Percentiles rank a stretch among this genome's conserved stretches.
phyloP scores from a whole-genome alignment of 2,888 invertebrate species.

The Syrphus vitripennis region DNA sequence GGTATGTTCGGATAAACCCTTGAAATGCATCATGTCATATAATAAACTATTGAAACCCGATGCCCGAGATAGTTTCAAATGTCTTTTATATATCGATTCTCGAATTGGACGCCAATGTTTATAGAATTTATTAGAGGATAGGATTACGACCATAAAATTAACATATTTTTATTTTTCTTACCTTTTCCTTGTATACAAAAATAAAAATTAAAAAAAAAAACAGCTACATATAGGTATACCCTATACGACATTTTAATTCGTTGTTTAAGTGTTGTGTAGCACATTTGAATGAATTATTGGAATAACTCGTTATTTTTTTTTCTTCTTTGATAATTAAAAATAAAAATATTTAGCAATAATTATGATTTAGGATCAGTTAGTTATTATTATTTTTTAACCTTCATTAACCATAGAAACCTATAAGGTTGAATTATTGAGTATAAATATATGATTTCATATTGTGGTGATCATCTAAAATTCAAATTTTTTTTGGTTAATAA shows the following conservation, averaged over 20 bases:
- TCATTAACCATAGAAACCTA: neutral
- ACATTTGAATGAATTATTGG: conserved; percentile 45
- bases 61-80: conserved; percentile 34
- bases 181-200: neutral
- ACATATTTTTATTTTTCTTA: conserved; percentile 40
- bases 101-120: conserved; percentile 37
- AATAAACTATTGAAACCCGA: conserved; percentile 39
- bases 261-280: conserved; percentile 30
- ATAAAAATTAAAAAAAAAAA: neutral
- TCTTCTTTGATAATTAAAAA: neutral
- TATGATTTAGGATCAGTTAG: conserved; percentile 4
- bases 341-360: conserved; percentile 23
- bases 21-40: neutral
- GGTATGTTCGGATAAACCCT: no score
- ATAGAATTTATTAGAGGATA: conserved; percentile 45
- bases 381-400: neutral
- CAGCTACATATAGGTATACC: neutral
- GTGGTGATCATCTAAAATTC: neutral
- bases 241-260: conserved; percentile 1
- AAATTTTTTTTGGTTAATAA: neutral
- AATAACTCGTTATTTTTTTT: conserved; percentile 15
- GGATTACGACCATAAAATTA: conserved; percentile 52
- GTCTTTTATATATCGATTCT: neutral
- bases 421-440: neutral
- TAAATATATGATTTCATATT: neutral